A percentile compares a stretch with the other conserved stretches of the same genome.
Conservation (phyloP, 2,113 vertebrate genomes). For the Calidris pugnax region DNA sequence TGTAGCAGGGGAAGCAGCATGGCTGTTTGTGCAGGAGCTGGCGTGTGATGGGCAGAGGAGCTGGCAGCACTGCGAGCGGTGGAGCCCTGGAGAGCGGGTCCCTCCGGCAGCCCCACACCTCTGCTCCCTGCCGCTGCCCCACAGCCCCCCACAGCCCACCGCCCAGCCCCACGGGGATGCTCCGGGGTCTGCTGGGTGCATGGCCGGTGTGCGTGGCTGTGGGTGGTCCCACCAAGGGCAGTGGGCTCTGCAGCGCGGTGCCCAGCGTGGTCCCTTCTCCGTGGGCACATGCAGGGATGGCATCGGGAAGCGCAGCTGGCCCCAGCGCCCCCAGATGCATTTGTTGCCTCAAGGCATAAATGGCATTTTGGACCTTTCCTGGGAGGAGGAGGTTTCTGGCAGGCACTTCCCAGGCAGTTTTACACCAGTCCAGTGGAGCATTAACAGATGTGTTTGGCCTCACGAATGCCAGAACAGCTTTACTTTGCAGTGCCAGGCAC, state of each 20-base stretch:
- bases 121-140: fast-evolving
- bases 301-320: fast-evolving
- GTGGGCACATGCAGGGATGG: fast-evolving
- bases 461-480: fast-evolving
- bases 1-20: background rate
- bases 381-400: background rate
- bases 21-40: background rate
- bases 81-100: background rate
- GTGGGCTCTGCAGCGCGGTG: background rate
- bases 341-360: fast-evolving
- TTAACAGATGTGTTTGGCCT: background rate
- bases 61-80: fast-evolving
- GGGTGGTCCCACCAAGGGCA: fast-evolving
- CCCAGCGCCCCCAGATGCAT: fast-evolving
- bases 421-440: no score
- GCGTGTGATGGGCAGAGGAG: background rate
- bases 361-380: background rate
- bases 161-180: background rate
- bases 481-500: fast-evolving
- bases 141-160: fast-evolving
- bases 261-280: fast-evolving
- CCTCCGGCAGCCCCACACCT: background rate
- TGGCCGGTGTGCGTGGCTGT: fast-evolving
- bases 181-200: background rate
- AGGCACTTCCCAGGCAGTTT: background rate